Evolutionary conservation across 2,113 vertebrate species (phyloP).

Genomic region (Xenopus borealis): DNA sequence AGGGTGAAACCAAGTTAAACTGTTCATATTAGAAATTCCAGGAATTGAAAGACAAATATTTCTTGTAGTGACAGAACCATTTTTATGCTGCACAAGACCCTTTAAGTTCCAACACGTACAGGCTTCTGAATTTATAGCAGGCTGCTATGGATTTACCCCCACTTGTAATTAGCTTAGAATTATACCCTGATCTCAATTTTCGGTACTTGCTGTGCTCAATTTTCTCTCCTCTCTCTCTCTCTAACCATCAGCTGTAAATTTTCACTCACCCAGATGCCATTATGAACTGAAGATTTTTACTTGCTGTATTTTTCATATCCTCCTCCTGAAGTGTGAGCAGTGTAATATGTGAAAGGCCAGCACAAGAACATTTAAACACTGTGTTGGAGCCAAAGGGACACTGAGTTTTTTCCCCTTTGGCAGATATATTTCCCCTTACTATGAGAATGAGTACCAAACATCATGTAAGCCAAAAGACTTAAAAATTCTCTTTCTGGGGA

Average conservation of each 20-base stretch:
- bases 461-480: too few relatives aligned
- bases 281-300: slow-evolving; percentile 31
- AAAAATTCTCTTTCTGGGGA: too few relatives aligned
- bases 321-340: background rate
- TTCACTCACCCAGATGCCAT: slow-evolving; percentile 35
- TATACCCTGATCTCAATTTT: slow-evolving; percentile 47
- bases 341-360: slow-evolving; percentile 12
- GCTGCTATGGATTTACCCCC: slow-evolving; percentile 39
- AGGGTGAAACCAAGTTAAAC: slow-evolving; percentile 37
- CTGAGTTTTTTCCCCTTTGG: background rate
- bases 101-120: slow-evolving; percentile 15
- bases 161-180: slow-evolving; percentile 47
- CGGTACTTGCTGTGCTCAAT: slow-evolving; percentile 23
- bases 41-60: slow-evolving; percentile 45
- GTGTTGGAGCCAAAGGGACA: background rate
- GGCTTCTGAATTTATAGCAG: slow-evolving; percentile 37
- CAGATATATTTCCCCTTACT: background rate
- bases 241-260: slow-evolving; percentile 44
- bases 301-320: background rate
- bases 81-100: slow-evolving; percentile 32
- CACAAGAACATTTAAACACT: background rate
- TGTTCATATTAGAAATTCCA: slow-evolving; percentile 36
- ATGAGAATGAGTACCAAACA: background rate
- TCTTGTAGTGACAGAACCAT: slow-evolving; percentile 40
- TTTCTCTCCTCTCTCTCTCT: slow-evolving; percentile 29